Evolutionary conservation across 2,888 invertebrate genomes (phyloP), one percentile per base, ranked within the genome.

Genomic region (Diogma glabrata): DNA sequence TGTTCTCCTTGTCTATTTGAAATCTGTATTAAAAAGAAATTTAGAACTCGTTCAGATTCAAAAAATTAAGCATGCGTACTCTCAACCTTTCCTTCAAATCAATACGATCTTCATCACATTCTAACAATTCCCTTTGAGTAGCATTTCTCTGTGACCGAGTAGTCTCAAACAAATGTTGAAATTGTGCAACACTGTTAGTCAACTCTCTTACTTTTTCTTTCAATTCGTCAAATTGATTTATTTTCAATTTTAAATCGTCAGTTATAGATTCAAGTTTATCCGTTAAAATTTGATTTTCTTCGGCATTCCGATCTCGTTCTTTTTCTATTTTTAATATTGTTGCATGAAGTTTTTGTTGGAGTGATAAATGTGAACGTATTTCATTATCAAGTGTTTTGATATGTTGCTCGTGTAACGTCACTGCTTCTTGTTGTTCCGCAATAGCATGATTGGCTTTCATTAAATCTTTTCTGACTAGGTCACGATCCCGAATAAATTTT

Each of bases 141-240:
- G 84, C 72, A 63, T 87, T 85, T 52, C 87, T 74, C 62, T 92
- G 91, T 2, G 84, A 79, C 19, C 87, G 74, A 0, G 84, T 77
- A 0, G 79, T 73, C 63, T 92, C 90, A 59, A 87, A 78, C 14
- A 84, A 70, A 55, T 84, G 86, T 52, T 84, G 77, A n/a, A 58
- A 54, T 33, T 63, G 64, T 0, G 62, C 51, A 20, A 61, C 55
- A 1, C 59, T 60, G 3, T 53, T 30, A 12, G 64, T 60, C 38
- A 64, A 62, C 3, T 59, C 58, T 4, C 59, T 56, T 2, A 67
- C 36, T 36, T 60, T 56, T 5, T 61, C 60, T 3, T 60, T 63
- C 1, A 67, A 48, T 24, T 59, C 54, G 12, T 36, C 45, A 0
- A 69, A 54, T 19, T 61, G 62, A 45, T 62, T 60, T 4, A 57